Evolutionary conservation across 2,797 vertebrate species (phyloP).

Genomic region (Jordanella pulchra): DNA sequence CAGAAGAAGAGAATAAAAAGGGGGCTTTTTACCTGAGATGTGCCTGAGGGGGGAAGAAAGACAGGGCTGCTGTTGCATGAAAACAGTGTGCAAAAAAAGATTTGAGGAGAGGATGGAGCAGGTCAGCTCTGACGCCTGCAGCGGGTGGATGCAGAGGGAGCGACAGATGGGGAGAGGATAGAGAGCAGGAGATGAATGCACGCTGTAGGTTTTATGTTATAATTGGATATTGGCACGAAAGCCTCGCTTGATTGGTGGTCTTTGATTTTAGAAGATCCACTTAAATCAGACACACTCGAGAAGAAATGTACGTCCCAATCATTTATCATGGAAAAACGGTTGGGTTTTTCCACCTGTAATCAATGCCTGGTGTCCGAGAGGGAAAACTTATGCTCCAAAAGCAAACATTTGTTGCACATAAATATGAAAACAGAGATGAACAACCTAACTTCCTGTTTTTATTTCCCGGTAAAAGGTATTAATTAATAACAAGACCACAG

Average conservation of each 20-base stretch:
- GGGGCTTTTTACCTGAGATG: conserved; percentile 84
- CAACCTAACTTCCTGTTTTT: no score
- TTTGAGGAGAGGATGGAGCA: conserved; percentile 56
- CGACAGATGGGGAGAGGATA: conserved; percentile 45
- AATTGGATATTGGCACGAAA: conserved; percentile 10
- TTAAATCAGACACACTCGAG: conserved; percentile 12
- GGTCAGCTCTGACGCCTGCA: conserved; percentile 54
- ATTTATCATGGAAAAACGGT: neutral
- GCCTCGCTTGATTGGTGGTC: conserved; percentile 25
- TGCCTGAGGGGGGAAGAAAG: conserved; percentile 78
- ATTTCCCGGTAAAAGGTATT: no score
- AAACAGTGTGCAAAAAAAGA: conserved; percentile 57
- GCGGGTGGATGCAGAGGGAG: conserved; percentile 48
- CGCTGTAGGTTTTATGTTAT: conserved; percentile 34
- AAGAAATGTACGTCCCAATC: neutral
- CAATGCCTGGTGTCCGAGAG: neutral
- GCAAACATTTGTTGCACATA: neutral
- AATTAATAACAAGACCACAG: neutral
- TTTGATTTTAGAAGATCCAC: conserved; percentile 22
- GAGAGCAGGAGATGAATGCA: conserved; percentile 27
- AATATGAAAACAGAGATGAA: neutral
- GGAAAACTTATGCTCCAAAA: neutral
- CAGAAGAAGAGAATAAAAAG: neutral
- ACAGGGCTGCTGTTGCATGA: conserved; percentile 56
- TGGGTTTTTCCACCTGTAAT: neutral